A percentile compares a stretch with the other conserved stretches of the same genome.
Evolutionary conservation across 2,888 invertebrate species (phyloP).

Genomic region (Chloroclystis v-ata): DNA sequence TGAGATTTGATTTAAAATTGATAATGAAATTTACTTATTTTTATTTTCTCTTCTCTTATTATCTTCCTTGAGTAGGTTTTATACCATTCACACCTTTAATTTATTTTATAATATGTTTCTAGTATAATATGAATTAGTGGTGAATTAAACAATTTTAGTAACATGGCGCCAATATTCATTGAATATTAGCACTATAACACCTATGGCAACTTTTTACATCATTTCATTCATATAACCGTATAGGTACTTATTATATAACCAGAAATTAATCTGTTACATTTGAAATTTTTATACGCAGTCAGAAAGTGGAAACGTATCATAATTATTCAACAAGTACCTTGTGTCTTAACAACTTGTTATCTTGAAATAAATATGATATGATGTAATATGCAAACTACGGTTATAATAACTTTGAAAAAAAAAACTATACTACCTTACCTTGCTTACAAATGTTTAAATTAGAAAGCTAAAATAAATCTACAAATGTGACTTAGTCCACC

Average conservation of each 20-base stretch:
- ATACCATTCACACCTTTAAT: too few relatives aligned
- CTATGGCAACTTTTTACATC: not conserved
- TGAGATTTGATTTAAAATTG: too few relatives aligned
- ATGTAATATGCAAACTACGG: not conserved
- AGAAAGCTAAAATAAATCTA: not conserved
- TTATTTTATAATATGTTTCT: too few relatives aligned
- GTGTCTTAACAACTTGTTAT: not conserved
- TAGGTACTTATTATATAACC: slow-evolving; percentile 8
- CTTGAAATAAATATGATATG: not conserved
- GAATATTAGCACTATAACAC: too few relatives aligned
- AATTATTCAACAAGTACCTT: slow-evolving; percentile 18
- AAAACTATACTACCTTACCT: not conserved
- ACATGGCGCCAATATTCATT: too few relatives aligned
- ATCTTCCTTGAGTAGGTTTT: too few relatives aligned
- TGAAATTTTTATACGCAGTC: slow-evolving; percentile 14
- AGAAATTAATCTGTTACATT: slow-evolving; percentile 13
- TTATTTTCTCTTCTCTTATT: too few relatives aligned
- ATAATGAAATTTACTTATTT: too few relatives aligned
- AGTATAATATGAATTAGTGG: too few relatives aligned
- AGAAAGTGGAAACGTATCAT: slow-evolving; percentile 32
- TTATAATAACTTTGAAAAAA: not conserved
- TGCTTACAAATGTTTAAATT: too few relatives aligned
- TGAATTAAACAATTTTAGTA: too few relatives aligned
- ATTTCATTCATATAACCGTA: slow-evolving; percentile 4
- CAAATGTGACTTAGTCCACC: too few relatives aligned